Conservation (phyloP, 2,113 vertebrate species). For the Geothlypis trichas region DNA sequence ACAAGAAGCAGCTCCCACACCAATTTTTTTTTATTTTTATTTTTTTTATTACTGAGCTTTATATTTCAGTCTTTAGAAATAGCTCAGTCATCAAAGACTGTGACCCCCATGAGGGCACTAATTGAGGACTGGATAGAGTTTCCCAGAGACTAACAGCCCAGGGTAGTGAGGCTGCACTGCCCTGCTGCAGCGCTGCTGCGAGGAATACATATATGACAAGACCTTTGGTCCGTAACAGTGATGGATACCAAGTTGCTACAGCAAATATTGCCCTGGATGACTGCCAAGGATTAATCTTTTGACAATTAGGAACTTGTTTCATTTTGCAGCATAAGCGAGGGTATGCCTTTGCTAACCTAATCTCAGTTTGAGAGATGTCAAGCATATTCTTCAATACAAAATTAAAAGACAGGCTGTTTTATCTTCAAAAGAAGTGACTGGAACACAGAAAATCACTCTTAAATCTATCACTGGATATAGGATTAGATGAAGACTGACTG, state of each 20-base stretch:
- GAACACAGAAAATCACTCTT: conserved; percentile 24
- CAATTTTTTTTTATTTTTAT: no score
- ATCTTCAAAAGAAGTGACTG: conserved; percentile 39
- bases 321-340: conserved; percentile 11
- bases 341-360: neutral
- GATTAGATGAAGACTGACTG: conserved; percentile 4
- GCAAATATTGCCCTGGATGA: conserved; percentile 62
- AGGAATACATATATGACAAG: conserved; percentile 14
- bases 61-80: neutral
- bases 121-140: conserved; percentile 19
- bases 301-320: conserved; percentile 59
- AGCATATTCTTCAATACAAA: conserved; percentile 11
- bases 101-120: neutral
- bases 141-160: conserved; percentile 8
- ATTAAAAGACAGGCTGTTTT: conserved; percentile 43
- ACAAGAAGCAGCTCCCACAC: neutral
- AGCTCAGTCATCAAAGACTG: conserved; percentile 17
- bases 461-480: neutral
- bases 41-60: neutral
- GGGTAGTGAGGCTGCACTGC: neutral
- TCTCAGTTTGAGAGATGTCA: conserved; percentile 48
- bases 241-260: conserved; percentile 64
- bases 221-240: conserved; percentile 35
- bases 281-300: conserved; percentile 62
- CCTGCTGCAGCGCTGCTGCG: neutral